Evolutionary conservation across 2,888 invertebrate species (phyloP).

Genomic region (Xestia rhomboidea): DNA sequence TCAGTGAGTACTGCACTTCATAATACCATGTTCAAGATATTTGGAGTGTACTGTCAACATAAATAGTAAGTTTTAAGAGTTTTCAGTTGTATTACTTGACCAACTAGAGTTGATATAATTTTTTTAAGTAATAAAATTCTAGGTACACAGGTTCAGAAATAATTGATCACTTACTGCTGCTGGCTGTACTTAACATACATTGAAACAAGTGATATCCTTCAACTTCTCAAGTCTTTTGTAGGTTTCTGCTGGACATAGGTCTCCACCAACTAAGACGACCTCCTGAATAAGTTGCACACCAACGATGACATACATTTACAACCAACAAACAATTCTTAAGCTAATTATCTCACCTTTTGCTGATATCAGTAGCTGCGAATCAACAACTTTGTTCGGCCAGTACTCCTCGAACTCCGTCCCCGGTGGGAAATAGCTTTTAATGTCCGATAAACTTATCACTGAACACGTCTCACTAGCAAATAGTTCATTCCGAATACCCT

Average conservation of each 20-base stretch:
- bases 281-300: not conserved
- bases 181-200: not conserved
- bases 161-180: not conserved
- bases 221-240: not conserved
- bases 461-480: slow-evolving; percentile 97
- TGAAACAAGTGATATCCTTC: not conserved
- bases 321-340: slow-evolving; percentile 4
- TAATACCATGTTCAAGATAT: not conserved
- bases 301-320: not conserved
- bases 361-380: slow-evolving; percentile 94
- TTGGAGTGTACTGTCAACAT: slow-evolving; percentile 11
- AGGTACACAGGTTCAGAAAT: not conserved
- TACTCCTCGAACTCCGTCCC: slow-evolving; percentile 97
- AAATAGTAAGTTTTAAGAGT: not conserved
- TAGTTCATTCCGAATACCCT: slow-evolving; percentile 97
- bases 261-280: not conserved
- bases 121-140: not conserved
- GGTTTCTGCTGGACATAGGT: not conserved
- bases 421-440: slow-evolving; percentile 97
- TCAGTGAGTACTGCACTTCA: slow-evolving; percentile 1
- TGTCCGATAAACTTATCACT: slow-evolving; percentile 97
- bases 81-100: slow-evolving; percentile 2
- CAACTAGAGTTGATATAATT: not conserved
- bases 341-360: slow-evolving; percentile 89
- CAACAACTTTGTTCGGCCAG: slow-evolving; percentile 97